Evolutionary conservation across 92 coral and sea anemone species (phyloP), one percentile per base, ranked within the genome.

Genomic region (Zoanthus sociatus): DNA sequence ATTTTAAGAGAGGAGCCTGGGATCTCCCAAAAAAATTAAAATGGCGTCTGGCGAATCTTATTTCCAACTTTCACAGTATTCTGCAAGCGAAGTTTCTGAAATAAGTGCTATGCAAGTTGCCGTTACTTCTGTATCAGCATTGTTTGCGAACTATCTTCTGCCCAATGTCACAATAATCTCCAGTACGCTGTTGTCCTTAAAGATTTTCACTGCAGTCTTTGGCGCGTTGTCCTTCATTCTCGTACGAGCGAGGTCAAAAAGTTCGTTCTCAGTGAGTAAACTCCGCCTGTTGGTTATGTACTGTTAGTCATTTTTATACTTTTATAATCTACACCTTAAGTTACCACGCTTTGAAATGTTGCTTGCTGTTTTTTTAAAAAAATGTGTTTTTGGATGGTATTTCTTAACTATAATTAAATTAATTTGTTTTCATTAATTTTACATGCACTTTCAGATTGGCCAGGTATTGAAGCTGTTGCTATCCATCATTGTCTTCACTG

Each of bases 401-500:
- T 48, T 63, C 42, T 37, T 37, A 0, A 6, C 64, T 58, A 58
- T 3, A n/a, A 10, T 69, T 69, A 3, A 7, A 9, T 16, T 3
- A 1, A 8, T 47, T 76, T 7, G 12, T 76, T 76, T 76, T 50
- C 18, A 76, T 8, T 5, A 46, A 18, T 8, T 48, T 26, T 9
- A 46, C 20, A 48, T 31, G 5, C 26, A 50, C 33, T 61, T 45
- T 44, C 76, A 94, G 98, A 63, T 84, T 20, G 30, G 73, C 18
- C 94, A 92, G 31, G 20, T 92, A 8, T 9, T 89, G 46, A 92
- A 90, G 92, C 78, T 94, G 17, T 75, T 92, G 1, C 15, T 92
- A 37, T 12, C 90, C 0, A 37, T 90, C 31, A 68, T 83, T 56
- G 90, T 77, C 33, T 86, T 84, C 7, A 77, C 91, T 5, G 54